phyloP scores from a whole-genome alignment of 2,797 vertebrate genomes.

The Arctocebus calabarensis region DNA sequence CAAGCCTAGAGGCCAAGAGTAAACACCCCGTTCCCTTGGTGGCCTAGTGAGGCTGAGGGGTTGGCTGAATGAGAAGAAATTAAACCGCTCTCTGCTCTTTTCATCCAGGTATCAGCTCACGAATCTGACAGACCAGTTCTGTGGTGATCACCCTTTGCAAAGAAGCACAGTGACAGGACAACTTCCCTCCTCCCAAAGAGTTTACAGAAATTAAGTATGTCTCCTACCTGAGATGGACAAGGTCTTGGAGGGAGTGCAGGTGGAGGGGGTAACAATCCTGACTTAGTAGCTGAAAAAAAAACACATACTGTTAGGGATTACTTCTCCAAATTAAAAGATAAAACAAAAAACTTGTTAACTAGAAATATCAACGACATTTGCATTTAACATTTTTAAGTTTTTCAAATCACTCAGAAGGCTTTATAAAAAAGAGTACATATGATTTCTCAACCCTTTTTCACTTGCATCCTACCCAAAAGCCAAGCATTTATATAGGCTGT shows the following conservation, averaged over 20 bases:
- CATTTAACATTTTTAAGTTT: constrained; percentile 46
- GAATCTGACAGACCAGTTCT: neutral
- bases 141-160: neutral
- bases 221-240: constrained; percentile 92
- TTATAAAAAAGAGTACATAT: neutral
- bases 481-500: constrained; percentile 43
- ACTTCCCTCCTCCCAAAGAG: neutral
- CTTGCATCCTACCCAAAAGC: constrained; percentile 23
- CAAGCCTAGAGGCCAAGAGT: neutral
- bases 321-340: neutral
- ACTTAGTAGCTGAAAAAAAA: constrained; percentile 89
- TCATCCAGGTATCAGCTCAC: neutral
- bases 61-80: constrained; percentile 1
- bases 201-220: constrained; percentile 46
- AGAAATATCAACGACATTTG: constrained; percentile 15
- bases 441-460: constrained; percentile 48
- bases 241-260: constrained; percentile 96
- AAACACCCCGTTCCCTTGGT: neutral
- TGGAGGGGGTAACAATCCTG: constrained; percentile 93
- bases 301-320: constrained; percentile 65
- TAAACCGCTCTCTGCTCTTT: neutral
- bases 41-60: neutral
- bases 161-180: neutral
- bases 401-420: constrained; percentile 23
- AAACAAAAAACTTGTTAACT: constrained; percentile 17